Percentiles rank a stretch among this genome's conserved stretches.
phyloP scores from a whole-genome alignment of 2,113 vertebrate species.

The Diadophis punctatus region DNA sequence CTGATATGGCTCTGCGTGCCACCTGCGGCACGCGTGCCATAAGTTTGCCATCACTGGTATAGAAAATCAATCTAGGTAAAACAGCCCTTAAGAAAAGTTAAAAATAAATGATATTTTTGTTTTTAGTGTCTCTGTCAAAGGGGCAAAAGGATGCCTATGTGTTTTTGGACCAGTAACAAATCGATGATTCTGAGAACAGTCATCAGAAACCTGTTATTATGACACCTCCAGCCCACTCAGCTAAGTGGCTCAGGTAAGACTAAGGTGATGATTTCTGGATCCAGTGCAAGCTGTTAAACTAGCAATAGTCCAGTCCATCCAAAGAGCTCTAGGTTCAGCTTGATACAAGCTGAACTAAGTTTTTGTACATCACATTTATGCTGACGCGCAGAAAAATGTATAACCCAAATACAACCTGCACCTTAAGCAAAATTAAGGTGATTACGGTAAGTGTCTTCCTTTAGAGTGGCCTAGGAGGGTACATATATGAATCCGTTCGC shows the following conservation, averaged over 20 bases:
- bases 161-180: neutral
- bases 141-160: neutral
- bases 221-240: neutral
- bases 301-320: neutral
- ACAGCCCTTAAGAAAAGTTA: neutral
- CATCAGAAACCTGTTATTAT: neutral
- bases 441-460: neutral
- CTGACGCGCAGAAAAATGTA: neutral
- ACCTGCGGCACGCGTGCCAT: too few species aligned
- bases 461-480: too few species aligned
- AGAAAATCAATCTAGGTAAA: neutral
- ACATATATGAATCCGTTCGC: neutral
- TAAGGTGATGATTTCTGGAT: neutral
- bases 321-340: neutral
- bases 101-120: neutral
- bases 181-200: neutral
- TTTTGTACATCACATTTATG: neutral
- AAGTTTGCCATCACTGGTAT: too few species aligned
- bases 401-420: neutral
- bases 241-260: neutral
- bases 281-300: neutral
- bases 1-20: too few species aligned
- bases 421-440: neutral
- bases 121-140: neutral
- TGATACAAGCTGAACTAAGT: neutral